Percentiles rank a stretch among this genome's conserved stretches.
Conservation (phyloP, 2,888 invertebrate genomes). For the Diabrotica balteata region DNA sequence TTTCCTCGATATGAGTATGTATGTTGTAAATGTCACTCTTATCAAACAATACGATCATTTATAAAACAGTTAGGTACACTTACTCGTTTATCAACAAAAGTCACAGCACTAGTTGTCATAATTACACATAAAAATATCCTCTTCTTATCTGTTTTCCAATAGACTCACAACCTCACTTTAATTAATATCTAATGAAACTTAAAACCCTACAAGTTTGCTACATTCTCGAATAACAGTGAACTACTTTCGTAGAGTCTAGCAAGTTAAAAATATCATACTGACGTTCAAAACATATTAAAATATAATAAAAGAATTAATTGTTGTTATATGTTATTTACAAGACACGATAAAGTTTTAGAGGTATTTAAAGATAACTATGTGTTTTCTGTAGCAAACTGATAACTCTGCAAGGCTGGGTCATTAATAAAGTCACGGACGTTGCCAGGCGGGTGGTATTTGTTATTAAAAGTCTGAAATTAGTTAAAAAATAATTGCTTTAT, state of each 20-base stretch:
- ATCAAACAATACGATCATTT: background rate
- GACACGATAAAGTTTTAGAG: slow-evolving; percentile 1
- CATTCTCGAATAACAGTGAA: background rate
- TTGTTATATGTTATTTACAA: slow-evolving; percentile 11
- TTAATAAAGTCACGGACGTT: too few species aligned
- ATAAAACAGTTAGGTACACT: slow-evolving; percentile 34
- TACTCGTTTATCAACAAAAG: slow-evolving; percentile 49
- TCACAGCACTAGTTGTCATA: slow-evolving; percentile 52
- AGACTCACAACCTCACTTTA: background rate
- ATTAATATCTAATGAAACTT: slow-evolving; percentile 7
- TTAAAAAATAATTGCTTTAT: too few species aligned
- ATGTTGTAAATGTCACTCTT: background rate
- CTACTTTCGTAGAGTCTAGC: background rate
- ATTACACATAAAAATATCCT: slow-evolving; percentile 31
- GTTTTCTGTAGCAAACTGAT: background rate
- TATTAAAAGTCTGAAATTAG: too few species aligned
- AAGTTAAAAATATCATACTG: background rate
- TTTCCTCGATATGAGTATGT: background rate
- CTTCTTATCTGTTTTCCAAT: slow-evolving; percentile 9
- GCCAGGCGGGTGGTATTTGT: too few species aligned
- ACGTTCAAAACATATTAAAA: background rate
- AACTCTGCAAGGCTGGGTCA: background rate
- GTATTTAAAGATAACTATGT: slow-evolving; percentile 8
- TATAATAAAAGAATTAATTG: background rate
- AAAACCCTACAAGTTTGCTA: slow-evolving; percentile 2